Percentiles rank a stretch among this genome's conserved stretches.
phyloP scores from a whole-genome alignment of 2,797 vertebrate genomes.

The Myotis planiceps region DNA sequence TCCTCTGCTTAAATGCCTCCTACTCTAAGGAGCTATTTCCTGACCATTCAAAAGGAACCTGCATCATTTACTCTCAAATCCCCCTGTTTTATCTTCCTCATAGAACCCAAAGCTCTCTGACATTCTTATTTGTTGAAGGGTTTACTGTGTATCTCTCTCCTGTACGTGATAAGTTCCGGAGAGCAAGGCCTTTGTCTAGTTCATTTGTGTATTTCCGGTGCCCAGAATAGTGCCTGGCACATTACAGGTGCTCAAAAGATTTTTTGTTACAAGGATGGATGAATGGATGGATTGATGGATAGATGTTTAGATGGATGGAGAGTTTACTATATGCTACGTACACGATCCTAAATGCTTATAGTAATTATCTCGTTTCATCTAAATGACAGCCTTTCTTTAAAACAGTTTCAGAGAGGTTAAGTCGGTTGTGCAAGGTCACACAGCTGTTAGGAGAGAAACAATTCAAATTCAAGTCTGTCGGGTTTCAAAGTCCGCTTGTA shows the following conservation, averaged over 20 bases:
- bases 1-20: background rate
- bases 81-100: background rate
- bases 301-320: background rate
- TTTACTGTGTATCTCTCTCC: background rate
- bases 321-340: background rate
- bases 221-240: background rate
- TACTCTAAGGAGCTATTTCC: background rate
- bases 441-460: background rate
- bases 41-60: background rate
- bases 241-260: background rate
- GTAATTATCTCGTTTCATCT: background rate
- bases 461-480: background rate
- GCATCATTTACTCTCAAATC: background rate
- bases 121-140: background rate
- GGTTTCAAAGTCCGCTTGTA: background rate
- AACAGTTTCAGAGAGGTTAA: background rate
- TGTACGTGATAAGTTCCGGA: background rate
- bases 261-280: background rate
- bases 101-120: background rate
- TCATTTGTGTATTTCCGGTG: background rate
- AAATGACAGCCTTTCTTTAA: background rate
- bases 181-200: background rate
- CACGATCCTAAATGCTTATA: background rate
- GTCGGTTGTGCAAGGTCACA: conserved; percentile 12
- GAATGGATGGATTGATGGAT: background rate